A percentile compares a stretch with the other conserved stretches of the same genome.
Conservation (phyloP, 2,888 invertebrate genomes). For the Bursaphelenchus okinawaensis region DNA sequence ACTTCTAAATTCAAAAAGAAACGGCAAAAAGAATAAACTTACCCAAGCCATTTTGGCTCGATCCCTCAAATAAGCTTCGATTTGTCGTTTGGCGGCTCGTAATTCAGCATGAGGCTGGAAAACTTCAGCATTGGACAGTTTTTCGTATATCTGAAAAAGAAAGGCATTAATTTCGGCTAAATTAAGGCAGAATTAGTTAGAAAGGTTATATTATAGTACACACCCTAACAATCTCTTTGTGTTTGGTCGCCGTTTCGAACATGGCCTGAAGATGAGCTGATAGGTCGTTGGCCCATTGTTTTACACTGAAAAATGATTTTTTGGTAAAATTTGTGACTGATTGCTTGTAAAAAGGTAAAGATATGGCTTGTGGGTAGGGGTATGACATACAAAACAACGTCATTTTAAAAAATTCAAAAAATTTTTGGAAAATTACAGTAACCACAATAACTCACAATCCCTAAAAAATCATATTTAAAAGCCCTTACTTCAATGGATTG, state of each 20-base stretch:
- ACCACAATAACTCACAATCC: no score
- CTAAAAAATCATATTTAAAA: no score
- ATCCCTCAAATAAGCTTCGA: conserved; percentile 49
- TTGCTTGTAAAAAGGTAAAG: no score
- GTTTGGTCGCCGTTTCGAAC: conserved; percentile 36
- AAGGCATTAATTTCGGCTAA: no score
- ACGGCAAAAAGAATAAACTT: no score
- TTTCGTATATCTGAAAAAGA: conserved; percentile 24
- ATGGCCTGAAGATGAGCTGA: conserved; percentile 21
- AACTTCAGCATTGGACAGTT: conserved; percentile 43
- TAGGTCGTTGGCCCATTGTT: conserved; percentile 32
- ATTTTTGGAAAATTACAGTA: background rate
- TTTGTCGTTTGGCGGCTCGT: conserved; percentile 39
- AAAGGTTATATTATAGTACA: background rate
- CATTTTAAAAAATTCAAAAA: background rate
- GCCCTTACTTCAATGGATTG: background rate
- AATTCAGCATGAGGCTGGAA: conserved; percentile 51
- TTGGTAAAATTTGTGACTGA: no score
- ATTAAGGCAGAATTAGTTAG: background rate
- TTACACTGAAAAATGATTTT: conserved; percentile 25
- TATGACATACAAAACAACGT: no score
- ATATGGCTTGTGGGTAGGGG: no score
- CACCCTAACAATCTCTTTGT: conserved; percentile 41
- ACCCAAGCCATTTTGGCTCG: conserved; percentile 52
- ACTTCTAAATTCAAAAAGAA: no score